phyloP scores from a whole-genome alignment of 2,888 invertebrate species.

The Plebejus anna region DNA sequence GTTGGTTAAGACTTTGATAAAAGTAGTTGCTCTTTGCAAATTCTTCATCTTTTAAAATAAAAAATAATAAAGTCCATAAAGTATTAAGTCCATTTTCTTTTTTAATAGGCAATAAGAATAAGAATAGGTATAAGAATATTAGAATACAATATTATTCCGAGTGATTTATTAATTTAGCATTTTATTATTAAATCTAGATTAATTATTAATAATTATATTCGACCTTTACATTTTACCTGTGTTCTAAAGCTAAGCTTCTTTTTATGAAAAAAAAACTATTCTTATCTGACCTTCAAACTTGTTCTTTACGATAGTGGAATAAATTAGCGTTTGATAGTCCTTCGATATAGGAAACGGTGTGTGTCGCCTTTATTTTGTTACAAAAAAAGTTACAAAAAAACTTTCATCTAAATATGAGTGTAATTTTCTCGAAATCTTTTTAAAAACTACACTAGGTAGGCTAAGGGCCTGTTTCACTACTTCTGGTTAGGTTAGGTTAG shows the following conservation, averaged over 20 bases:
- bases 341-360: background rate
- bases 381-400: background rate
- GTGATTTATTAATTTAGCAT: background rate
- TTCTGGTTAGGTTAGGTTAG: too few species aligned
- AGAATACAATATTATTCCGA: background rate
- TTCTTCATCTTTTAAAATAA: too few species aligned
- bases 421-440: background rate
- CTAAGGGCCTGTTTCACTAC: too few species aligned
- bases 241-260: background rate
- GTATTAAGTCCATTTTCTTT: background rate
- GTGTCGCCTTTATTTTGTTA: background rate
- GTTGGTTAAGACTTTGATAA: too few species aligned
- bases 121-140: too few species aligned
- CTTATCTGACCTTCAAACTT: constrained; percentile 10
- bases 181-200: background rate
- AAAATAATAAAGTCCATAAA: background rate
- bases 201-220: background rate
- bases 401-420: background rate
- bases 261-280: background rate
- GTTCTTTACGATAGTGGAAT: background rate
- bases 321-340: constrained; percentile 15
- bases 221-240: constrained; percentile 7
- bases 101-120: background rate
- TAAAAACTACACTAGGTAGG: too few species aligned
- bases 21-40: too few species aligned